Base-by-base conservation (phyloP, 2,797 vertebrate species). In the Lacerta viridis region DNA sequence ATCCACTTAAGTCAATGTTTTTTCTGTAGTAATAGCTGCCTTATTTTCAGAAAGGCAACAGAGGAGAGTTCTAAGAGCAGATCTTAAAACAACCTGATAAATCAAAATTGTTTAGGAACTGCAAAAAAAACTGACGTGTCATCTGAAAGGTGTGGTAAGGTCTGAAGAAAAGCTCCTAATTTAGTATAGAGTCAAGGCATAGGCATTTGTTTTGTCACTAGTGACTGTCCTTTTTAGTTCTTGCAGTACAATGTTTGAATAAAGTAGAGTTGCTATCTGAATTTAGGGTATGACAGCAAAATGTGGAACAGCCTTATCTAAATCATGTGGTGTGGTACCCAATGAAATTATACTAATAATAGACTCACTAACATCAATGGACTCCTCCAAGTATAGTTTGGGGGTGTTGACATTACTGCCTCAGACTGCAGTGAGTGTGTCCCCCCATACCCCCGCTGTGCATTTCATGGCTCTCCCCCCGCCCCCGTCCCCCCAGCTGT, bases 151-250 rank as follows among this genome's bases (percentile, higher is more conserved):
- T 74, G 5, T 55, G 20, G 27, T 25, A 29, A 77, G 27, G 33
- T 77, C 39, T 77, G 71, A 66, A 68, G 29, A 68, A 8, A 88
- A 69, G n/a, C 61, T 29, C 41, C 61, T 88, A 84, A 50, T 79
- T 77, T 27, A 83, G 17, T 55, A n/a, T 27, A 46, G 43, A 25
- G 69, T 77, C 41, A 83, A 33, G 50, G 15, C 39, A 20, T 39
- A 29, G 18, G 25, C 17, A 71, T 84, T 23, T 88, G 59, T 84
- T n/a, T 88, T 71, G 71, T 64, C 39, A 87, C 71, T 64, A 61
- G 41, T 78, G 27, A 25, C 75, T 71, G 43, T 71, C 46, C n/a
- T 88, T 82, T 88, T 50, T 46, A 87, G 72, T 76, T 64, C 36
- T 76, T 23, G 59, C 86, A 77, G 72, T 29, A 80, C 64, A n/a